Evolutionary conservation across 2,113 vertebrate genomes (phyloP), one percentile per base, ranked within the genome.

Genomic region (Himantopus leucocephalus): DNA sequence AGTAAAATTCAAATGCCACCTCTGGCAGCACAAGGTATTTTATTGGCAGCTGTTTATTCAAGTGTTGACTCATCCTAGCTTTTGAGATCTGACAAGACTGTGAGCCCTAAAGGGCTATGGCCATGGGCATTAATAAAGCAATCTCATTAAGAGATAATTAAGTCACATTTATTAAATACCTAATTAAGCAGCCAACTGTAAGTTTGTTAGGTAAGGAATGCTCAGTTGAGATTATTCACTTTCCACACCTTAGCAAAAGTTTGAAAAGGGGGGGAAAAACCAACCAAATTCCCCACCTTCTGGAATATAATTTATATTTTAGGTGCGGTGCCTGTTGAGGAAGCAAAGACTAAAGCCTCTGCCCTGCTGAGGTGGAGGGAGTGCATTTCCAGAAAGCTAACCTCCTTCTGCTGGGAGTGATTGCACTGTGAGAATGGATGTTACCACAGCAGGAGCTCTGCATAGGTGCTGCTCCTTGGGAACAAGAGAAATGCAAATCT

Each of bases 131-230:
- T 96, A 86, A 95, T 95, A 95, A 97, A 94, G 73, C 81, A 96
- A 96, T 94, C 92, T 92, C 13, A n/a, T 95, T 88, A 90, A 82
- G 89, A 86, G 81, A 83, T 91, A 96, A 96, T 97, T 96, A 97
- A 95, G 62, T 90, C 67, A 43, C 66, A 82, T 83, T 96, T 95
- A 96, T 96, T 97, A 97, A 95, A 95, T 95, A 95, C 82, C 85
- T 97, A 92, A 97, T 97, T 96, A 97, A 96, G 86, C 88, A 96
- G n/a, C 78, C 85, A 94, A 90, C 93, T 14, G 37, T 95, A 83
- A 80, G 32, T 67, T 78, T 86, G 55, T 91, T 95, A 88, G 86
- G 63, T 94, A 66, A 94, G 85, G 91, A 96, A 89, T 91, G 83
- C 72, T 97, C 91, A 37, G 39, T 55, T 94, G 52, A 63, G 62